These are phyloP conservation scores for Porites rus DNA, from an alignment of 92 coral and sea anemone genomes.

Conservation along the genomic window DNA sequence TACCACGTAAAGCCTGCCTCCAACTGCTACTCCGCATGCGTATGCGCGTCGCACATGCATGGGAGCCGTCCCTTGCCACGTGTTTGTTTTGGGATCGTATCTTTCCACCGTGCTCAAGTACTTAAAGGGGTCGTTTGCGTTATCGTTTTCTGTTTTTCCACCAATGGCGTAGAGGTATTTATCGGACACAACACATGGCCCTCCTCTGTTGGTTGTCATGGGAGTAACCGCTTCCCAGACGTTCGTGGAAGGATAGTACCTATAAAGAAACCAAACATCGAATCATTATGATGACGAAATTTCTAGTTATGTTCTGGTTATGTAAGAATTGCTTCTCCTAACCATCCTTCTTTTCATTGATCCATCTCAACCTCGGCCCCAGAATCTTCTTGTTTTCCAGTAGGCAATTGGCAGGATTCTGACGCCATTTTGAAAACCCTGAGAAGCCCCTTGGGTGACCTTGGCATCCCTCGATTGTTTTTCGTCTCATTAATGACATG, in stretches of 20 bases:
- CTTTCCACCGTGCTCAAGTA: slow-evolving; percentile 84
- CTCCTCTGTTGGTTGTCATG: slow-evolving; percentile 88
- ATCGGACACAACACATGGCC: slow-evolving; percentile 90
- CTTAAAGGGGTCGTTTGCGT: slow-evolving; percentile 71
- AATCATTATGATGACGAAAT: too few relatives aligned
- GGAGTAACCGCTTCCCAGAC: slow-evolving; percentile 88
- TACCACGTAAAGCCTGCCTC: slow-evolving; percentile 72
- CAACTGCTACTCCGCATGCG: slow-evolving; percentile 87
- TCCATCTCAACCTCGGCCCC: too few relatives aligned
- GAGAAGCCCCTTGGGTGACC: too few relatives aligned
- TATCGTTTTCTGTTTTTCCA: slow-evolving; percentile 91
- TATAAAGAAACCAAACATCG: not conserved
- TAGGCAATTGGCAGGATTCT: too few relatives aligned
- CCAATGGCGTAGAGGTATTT: slow-evolving; percentile 93
- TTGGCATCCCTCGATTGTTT: too few relatives aligned
- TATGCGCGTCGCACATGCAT: slow-evolving; percentile 88
- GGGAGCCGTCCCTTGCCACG: slow-evolving; percentile 82
- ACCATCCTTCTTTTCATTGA: too few relatives aligned
- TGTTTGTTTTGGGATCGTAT: slow-evolving; percentile 76
- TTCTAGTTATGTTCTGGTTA: too few relatives aligned
- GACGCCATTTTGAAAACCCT: too few relatives aligned
- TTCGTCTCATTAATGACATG: too few relatives aligned
- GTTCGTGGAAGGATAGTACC: slow-evolving; percentile 83
- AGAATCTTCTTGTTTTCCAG: too few relatives aligned
- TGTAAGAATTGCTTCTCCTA: too few relatives aligned